A percentile compares a stretch with the other conserved stretches of the same genome.
These are phyloP conservation scores for Sander lucioperca DNA, from an alignment of 2,113 vertebrate species.

Conservation along the genomic window DNA sequence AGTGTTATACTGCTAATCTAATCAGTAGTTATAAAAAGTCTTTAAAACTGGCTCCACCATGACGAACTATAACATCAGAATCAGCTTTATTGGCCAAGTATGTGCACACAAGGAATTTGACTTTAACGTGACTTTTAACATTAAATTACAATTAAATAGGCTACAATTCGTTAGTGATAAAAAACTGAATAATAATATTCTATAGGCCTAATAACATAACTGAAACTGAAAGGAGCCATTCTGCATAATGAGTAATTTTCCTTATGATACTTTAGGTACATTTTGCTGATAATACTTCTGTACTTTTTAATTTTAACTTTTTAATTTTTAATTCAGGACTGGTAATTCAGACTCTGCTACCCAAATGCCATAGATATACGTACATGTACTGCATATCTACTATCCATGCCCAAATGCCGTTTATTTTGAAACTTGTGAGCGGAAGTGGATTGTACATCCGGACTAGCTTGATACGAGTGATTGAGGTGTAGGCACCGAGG, in stretches of 20 bases:
- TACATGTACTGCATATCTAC: too few species aligned
- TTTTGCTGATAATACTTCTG: background rate
- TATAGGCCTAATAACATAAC: background rate
- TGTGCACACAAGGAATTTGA: too few species aligned
- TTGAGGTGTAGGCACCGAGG: conserved; percentile 57
- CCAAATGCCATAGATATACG: too few species aligned
- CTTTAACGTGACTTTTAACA: too few species aligned
- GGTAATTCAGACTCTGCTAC: too few species aligned
- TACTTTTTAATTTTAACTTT: background rate
- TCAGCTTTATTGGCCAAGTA: too few species aligned
- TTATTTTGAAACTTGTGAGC: conserved; percentile 33
- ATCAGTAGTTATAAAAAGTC: too few species aligned
- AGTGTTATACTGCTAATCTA: too few species aligned
- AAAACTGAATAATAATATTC: background rate
- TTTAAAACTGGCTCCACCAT: too few species aligned
- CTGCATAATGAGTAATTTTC: background rate
- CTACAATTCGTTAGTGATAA: background rate
- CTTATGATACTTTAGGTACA: too few species aligned
- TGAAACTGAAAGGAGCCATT: background rate
- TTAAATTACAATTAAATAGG: too few species aligned
- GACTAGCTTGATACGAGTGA: conserved; percentile 5
- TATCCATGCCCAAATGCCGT: background rate
- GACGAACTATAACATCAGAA: too few species aligned
- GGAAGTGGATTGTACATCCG: background rate
- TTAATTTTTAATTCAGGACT: background rate